Evolutionary conservation across 2,888 invertebrate genomes (phyloP), one percentile per base, ranked within the genome.

Genomic region (Tribolium freemani): DNA sequence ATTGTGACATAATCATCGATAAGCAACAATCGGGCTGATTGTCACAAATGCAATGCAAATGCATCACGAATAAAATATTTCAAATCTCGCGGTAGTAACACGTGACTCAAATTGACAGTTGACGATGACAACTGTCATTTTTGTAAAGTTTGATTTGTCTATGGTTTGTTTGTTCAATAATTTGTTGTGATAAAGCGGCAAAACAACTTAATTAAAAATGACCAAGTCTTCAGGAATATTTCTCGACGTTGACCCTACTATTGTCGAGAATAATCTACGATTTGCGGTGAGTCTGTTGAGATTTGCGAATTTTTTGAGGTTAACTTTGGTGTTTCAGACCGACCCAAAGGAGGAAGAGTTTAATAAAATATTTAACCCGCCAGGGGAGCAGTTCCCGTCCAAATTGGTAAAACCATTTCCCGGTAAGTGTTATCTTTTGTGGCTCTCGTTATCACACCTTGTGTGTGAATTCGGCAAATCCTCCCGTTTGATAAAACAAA

Each of bases 351-450:
- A 91, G 80, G 89, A 91, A 60, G 90, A 91, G 75, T 84, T 93
- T 9, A 89, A 89, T 72, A 89, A 90, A 79, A 85, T 91, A 45
- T 87, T 92, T 63, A 76, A 74, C 30, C 70, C 72, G 21, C 66
- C 58, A 13, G 66, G 64, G n/a, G 64, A 73, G 11, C 74, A 88
- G 72, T 81, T 84, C 51, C 91, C 92, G 21, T 90, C 89, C 1
- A 91, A 91, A 83, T 86, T 91, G 69, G 90, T 93, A 1, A 91
- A 91, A 83, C 93, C 93, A 45, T 88, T 83, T 73, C 91, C 93
- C 84, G 93, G 93, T 93, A 88, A 87, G 79, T 79, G 2, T 38
- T 38, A 38, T 38, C 38, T 38, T n/a, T 8, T 31, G 5, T 31
- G 31, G 5, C 9, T 1, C 38, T 38, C n/a, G 26, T 60, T 44